Evolutionary conservation across 2,797 vertebrate species (phyloP).

Genomic region (Lutjanus campechanus): DNA sequence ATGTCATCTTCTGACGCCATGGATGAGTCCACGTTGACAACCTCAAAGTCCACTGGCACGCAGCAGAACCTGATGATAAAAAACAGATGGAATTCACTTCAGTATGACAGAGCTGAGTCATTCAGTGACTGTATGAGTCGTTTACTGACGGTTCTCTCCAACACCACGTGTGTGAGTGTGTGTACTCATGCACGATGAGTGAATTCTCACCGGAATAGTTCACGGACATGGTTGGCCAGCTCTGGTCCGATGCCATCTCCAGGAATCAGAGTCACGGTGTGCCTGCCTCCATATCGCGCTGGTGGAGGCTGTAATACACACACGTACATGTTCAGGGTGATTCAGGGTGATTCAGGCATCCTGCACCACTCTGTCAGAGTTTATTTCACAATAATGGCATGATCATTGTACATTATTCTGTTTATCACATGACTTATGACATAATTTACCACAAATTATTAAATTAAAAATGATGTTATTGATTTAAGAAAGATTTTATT

Average conservation of each 20-base stretch:
- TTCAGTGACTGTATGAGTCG: background rate
- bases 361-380: no score
- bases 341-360: no score
- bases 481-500: no score
- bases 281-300: constrained; percentile 90
- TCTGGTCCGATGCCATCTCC: constrained; percentile 93
- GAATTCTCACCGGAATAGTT: constrained; percentile 88
- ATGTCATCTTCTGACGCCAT: constrained; percentile 85
- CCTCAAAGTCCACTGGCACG: constrained; percentile 92
- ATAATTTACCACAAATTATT: no score
- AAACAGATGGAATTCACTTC: background rate
- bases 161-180: background rate
- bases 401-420: no score
- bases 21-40: constrained; percentile 87
- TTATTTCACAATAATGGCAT: no score
- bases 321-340: background rate
- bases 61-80: constrained; percentile 85
- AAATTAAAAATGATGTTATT: no score
- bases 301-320: constrained; percentile 86
- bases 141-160: background rate
- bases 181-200: background rate
- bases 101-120: background rate
- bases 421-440: no score
- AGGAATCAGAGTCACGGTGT: constrained; percentile 91
- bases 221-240: constrained; percentile 87